Evolutionary conservation across 1,140 invertebrate species (phyloP).

Genomic region (Zaprionus gabonicus): DNA sequence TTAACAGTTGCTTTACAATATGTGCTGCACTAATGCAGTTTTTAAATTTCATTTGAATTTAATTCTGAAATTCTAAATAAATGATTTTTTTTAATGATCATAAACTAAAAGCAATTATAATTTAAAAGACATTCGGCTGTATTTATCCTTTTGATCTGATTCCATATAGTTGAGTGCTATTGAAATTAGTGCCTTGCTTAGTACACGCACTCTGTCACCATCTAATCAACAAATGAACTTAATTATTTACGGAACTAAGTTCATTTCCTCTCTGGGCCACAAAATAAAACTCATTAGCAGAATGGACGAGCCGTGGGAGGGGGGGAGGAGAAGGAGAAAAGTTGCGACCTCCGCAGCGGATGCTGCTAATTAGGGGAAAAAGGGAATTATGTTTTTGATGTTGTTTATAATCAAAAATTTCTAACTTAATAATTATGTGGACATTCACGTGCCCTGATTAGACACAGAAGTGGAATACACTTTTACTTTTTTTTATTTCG

Average conservation of each 20-base stretch:
- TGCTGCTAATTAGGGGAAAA: slow-evolving; percentile 30
- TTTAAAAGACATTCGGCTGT: too few species aligned
- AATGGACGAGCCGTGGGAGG: background rate
- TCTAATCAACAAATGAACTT: slow-evolving; percentile 19
- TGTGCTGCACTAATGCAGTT: background rate
- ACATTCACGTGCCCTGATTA: background rate
- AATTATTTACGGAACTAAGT: slow-evolving; percentile 36
- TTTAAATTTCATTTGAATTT: background rate
- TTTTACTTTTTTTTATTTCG: background rate
- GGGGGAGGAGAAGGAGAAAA: background rate
- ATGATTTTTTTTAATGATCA: too few species aligned
- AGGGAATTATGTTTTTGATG: slow-evolving; percentile 16
- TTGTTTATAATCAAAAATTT: slow-evolving; percentile 28
- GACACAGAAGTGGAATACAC: background rate
- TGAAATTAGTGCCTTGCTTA: background rate
- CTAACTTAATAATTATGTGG: slow-evolving; percentile 15
- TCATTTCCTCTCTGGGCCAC: slow-evolving; percentile 27
- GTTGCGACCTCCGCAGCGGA: slow-evolving; percentile 16
- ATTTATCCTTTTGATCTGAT: too few species aligned
- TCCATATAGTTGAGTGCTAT: too few species aligned
- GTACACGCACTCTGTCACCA: background rate
- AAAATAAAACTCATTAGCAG: slow-evolving; percentile 28
- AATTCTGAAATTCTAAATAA: too few species aligned
- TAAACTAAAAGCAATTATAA: too few species aligned
- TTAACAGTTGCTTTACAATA: slow-evolving; percentile 1